These are phyloP conservation scores for Anticlea derivata DNA, from an alignment of 2,888 invertebrate genomes.

Conservation along the genomic window DNA sequence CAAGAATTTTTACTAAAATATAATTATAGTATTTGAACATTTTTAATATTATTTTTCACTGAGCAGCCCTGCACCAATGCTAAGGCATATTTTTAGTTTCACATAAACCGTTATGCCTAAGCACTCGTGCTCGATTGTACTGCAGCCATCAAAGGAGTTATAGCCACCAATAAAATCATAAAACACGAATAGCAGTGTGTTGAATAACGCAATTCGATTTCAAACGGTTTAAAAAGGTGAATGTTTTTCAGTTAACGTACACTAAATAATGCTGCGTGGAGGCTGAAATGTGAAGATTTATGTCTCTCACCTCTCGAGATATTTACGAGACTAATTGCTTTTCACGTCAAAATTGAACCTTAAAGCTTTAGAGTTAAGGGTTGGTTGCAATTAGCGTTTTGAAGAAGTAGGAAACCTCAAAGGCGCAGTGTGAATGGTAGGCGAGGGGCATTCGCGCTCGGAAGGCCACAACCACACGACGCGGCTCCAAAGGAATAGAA, in stretches of 20 bases:
- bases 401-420: slow-evolving; percentile 38
- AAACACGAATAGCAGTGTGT: slow-evolving; percentile 35
- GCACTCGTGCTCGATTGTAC: slow-evolving; percentile 30
- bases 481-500: background rate
- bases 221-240: slow-evolving; percentile 41
- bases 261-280: slow-evolving; percentile 43
- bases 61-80: slow-evolving; percentile 10
- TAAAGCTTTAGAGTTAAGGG: slow-evolving; percentile 36
- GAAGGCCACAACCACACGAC: background rate
- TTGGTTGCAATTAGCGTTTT: slow-evolving; percentile 38
- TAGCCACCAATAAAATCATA: slow-evolving; percentile 36
- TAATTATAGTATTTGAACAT: background rate
- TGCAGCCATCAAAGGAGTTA: slow-evolving; percentile 35
- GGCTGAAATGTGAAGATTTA: slow-evolving; percentile 53
- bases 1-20: too few relatives aligned
- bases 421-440: slow-evolving; percentile 35
- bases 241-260: slow-evolving; percentile 51
- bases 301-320: slow-evolving; percentile 51
- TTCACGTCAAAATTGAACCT: slow-evolving; percentile 44
- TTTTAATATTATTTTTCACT: background rate
- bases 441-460: slow-evolving; percentile 10
- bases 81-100: slow-evolving; percentile 26
- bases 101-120: slow-evolving; percentile 35
- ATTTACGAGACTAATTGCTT: slow-evolving; percentile 57
- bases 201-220: slow-evolving; percentile 38